Base-by-base conservation (phyloP, 2,113 vertebrate species). In the Tonatia bakeri region DNA sequence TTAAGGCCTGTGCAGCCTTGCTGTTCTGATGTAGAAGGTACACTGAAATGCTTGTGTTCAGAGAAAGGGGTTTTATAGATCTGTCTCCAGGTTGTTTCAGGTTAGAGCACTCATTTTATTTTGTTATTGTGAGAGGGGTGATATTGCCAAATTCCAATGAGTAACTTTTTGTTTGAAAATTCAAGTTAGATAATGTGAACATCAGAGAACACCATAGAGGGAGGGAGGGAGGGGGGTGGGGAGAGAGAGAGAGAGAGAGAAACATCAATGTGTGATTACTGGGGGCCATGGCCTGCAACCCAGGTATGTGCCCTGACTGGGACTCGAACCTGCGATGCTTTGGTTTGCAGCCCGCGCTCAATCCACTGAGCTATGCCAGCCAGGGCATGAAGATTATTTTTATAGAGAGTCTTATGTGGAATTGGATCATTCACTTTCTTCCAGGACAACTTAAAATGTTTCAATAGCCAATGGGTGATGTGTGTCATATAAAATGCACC, bases 1-100 rank as follows among this genome's bases (percentile, higher is more conserved):
- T 98, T 95, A 96, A 95, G 70, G 15, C 52, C 96, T 22, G 40
- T 91, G 92, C 96, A 97, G 96, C 94, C 86, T 94, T 75, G 91
- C 92, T 97, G 96, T 96, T 92, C 8, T 0, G 54, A 38, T 86
- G 64, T 75, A 93, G 90, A 96, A 97, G 95, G 96, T 93, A 97
- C 90, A 90, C 94, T 73, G 38, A 38, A 91, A 77, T 90, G 54
- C 33, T 94, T 80, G 36, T 31, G 43, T 85, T 88, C 15, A 45
- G n/a, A 92, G 50, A 80, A 85, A 72, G 54, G 16, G 16, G 22
- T 94, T 95, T 97, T 94, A 73, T 94, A 87, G 52, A 52, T 87
- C 47, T 81, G 16, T 76, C 89, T 91, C 83, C 31, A 85, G 43
- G 88, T 40, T 89, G 97, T 96, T 96, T 91, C 94, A 97, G 95